These are phyloP conservation scores for Julus scandinavius DNA, from an alignment of 2,888 invertebrate species.

Conservation along the genomic window DNA sequence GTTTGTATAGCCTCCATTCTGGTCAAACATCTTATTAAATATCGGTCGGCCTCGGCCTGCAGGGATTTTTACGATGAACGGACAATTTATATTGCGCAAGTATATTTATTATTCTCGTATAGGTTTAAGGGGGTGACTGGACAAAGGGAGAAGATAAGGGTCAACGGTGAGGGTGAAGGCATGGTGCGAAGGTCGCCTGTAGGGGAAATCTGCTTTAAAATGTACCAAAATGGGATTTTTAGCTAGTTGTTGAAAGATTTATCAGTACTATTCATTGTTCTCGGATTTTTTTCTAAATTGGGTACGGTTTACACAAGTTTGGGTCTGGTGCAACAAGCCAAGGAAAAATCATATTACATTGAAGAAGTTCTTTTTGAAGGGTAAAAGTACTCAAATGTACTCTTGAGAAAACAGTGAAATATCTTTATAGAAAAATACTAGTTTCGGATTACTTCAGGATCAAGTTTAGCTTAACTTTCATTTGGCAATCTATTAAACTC, in stretches of 20 bases:
- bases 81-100: slow-evolving; percentile 14
- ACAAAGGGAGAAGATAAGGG: not conserved
- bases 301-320: not conserved
- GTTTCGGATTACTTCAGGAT: too few species aligned
- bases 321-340: not conserved
- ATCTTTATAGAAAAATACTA: too few species aligned
- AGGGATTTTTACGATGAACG: not conserved
- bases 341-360: too few species aligned
- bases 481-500: not conserved
- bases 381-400: too few species aligned
- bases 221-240: not conserved
- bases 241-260: too few species aligned
- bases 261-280: too few species aligned
- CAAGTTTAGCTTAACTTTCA: too few species aligned
- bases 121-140: slow-evolving; percentile 14
- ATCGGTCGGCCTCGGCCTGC: not conserved
- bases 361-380: too few species aligned
- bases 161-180: slow-evolving; percentile 10
- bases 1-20: not conserved
- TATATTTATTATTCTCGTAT: not conserved
- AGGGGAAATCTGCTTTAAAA: not conserved
- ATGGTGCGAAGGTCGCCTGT: not conserved
- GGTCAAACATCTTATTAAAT: not conserved
- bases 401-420: too few species aligned
- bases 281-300: too few species aligned